phyloP scores from a whole-genome alignment of 1,140 invertebrate species.

The Ceratitis capitata region DNA sequence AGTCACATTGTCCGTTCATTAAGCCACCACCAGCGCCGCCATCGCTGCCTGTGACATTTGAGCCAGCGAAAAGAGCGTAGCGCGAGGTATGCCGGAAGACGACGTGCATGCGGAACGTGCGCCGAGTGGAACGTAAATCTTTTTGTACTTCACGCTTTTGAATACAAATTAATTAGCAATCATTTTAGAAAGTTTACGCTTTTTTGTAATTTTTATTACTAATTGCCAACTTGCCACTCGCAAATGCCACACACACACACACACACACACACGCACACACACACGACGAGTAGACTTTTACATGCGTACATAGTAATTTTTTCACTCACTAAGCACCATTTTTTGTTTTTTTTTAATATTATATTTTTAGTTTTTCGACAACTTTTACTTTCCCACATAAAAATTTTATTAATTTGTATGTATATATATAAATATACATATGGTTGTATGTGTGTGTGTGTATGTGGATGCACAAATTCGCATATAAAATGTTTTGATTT shows the following conservation, averaged over 20 bases:
- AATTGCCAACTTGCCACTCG: slow-evolving; percentile 7
- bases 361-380: slow-evolving; percentile 29
- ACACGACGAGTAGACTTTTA: neutral
- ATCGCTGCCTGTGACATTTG: neutral
- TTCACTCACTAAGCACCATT: neutral
- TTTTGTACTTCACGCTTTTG: neutral
- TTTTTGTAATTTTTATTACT: neutral
- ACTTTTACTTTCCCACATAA: slow-evolving; percentile 22
- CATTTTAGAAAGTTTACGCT: slow-evolving; percentile 26
- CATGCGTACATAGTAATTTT: neutral
- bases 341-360: neutral
- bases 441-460: neutral
- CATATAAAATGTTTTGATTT: neutral
- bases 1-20: too few relatives aligned
- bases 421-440: too few relatives aligned
- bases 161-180: slow-evolving; percentile 26
- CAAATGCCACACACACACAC: neutral
- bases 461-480: too few relatives aligned
- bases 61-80: neutral
- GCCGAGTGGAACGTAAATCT: neutral
- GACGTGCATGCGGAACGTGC: too few relatives aligned
- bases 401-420: too few relatives aligned
- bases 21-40: too few relatives aligned
- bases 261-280: neutral
- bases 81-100: slow-evolving; percentile 2